Evolutionary conservation across 2,113 vertebrate genomes (phyloP).

Genomic region (Lonchura striata): DNA sequence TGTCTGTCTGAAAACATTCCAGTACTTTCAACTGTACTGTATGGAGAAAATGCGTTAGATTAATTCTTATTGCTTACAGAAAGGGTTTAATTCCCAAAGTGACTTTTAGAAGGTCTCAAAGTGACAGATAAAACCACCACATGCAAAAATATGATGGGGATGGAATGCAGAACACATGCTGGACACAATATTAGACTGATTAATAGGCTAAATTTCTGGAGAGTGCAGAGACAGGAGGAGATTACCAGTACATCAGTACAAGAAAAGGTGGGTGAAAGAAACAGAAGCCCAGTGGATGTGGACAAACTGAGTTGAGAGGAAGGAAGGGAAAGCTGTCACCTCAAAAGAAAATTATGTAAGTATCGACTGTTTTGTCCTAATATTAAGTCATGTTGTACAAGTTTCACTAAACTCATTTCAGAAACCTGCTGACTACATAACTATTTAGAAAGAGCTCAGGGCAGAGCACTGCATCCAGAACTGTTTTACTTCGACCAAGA

Average conservation of each 20-base stretch:
- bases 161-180: neutral
- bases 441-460: neutral
- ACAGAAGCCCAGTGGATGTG: neutral
- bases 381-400: neutral
- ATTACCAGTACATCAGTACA: neutral
- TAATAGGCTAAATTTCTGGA: neutral
- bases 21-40: neutral
- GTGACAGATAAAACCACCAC: neutral
- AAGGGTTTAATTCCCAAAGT: neutral
- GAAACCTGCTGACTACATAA: neutral
- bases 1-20: neutral
- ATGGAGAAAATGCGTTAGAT: accelerated
- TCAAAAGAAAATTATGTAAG: neutral
- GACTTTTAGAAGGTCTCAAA: neutral
- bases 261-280: neutral
- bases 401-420: neutral
- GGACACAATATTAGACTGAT: neutral
- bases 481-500: neutral
- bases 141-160: neutral
- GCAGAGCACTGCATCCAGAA: neutral
- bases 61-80: neutral
- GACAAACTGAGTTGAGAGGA: neutral
- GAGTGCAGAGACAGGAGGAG: neutral
- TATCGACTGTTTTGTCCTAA: neutral
- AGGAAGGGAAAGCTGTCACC: neutral